A percentile compares a stretch with the other conserved stretches of the same genome.
These are phyloP conservation scores for Coreius guichenoti DNA, from an alignment of 2,797 vertebrate genomes.

Conservation along the genomic window DNA sequence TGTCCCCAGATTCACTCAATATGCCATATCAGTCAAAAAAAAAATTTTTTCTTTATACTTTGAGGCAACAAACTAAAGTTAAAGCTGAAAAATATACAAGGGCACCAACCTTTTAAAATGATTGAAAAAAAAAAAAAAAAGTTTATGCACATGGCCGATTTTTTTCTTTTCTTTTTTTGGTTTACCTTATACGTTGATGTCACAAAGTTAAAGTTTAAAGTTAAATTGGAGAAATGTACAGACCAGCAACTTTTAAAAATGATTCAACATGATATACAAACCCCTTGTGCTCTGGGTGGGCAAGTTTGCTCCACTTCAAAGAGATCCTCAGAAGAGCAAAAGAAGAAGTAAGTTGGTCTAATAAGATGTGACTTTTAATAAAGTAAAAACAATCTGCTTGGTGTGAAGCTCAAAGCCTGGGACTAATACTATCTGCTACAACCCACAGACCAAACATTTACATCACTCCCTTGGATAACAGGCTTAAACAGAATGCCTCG, in stretches of 20 bases:
- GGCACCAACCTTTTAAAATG: slow-evolving; percentile 60
- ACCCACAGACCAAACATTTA: slow-evolving; percentile 66
- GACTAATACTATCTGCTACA: slow-evolving; percentile 72
- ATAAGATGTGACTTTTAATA: slow-evolving; percentile 68
- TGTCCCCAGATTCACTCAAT: not conserved
- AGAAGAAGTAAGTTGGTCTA: slow-evolving; percentile 58
- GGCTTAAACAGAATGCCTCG: slow-evolving; percentile 53
- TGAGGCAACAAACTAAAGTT: slow-evolving; percentile 41
- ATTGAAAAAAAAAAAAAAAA: not conserved
- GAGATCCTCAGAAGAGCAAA: slow-evolving; percentile 46
- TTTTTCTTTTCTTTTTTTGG: not conserved
- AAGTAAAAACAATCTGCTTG: slow-evolving; percentile 64
- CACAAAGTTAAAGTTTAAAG: slow-evolving; percentile 37
- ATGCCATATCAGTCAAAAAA: not conserved
- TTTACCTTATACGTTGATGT: not conserved
- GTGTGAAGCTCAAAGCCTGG: slow-evolving; percentile 63
- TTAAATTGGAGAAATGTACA: slow-evolving; percentile 49
- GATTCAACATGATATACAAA: slow-evolving; percentile 56
- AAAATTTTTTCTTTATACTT: not conserved
- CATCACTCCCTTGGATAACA: slow-evolving; percentile 31
- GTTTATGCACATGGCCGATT: not conserved
- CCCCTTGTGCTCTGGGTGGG: slow-evolving; percentile 52
- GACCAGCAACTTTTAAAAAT: slow-evolving; percentile 61
- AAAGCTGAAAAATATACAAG: slow-evolving; percentile 48
- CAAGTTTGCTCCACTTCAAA: slow-evolving; percentile 68